Base-by-base conservation (phyloP, 1,140 invertebrate species). In the Drosophila pruinosa region DNA sequence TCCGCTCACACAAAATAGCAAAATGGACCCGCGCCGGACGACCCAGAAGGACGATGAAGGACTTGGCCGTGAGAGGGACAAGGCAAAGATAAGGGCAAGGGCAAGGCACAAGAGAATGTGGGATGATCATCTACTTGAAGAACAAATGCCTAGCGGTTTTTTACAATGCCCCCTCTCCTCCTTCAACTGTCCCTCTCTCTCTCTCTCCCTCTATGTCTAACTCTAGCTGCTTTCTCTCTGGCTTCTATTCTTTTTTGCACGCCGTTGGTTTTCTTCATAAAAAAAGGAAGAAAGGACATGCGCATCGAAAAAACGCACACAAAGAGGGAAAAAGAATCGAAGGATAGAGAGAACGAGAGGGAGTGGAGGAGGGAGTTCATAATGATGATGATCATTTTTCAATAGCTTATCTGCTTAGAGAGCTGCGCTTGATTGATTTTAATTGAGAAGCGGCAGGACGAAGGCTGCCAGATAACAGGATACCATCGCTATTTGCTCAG, bases 391-490 rank as follows among this genome's bases (percentile, higher is more conserved):
- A 80, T 78, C 59, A 58, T 43, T 68, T 63, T 59, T 61, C 53
- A 56, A 72, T 75, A 54, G 75, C 61, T 85, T 80, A 85, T 73
- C 80, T 85, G 22, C 80, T 82, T 75, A 83, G 38, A 58, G 28
- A 39, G 58, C 43, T 43, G 47, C 61, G 72, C 64, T 70, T 86
- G 80, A 86, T 85, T 85, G 81, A 86, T 80, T 80, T 86, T 85
- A 85, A 85, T 85, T 85, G 80, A 77, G 61, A 58, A 68, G 26
- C 17, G n/a, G 62, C 21, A n/a, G 59, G 41, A 56, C 61, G 56
- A 47, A 12, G 19, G 43, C 22, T 22, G 75, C 14, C n/a, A n/a
- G n/a, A n/a, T n/a, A 17, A 6, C 2, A 48, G 24, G 24, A 48
- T 50, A 31, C 6, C 24, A 50, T 50, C 24, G 71, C 39, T 79